A percentile compares a stretch with the other conserved stretches of the same genome.
phyloP scores from a whole-genome alignment of 2,797 vertebrate genomes.

The Syncerus caffer region DNA sequence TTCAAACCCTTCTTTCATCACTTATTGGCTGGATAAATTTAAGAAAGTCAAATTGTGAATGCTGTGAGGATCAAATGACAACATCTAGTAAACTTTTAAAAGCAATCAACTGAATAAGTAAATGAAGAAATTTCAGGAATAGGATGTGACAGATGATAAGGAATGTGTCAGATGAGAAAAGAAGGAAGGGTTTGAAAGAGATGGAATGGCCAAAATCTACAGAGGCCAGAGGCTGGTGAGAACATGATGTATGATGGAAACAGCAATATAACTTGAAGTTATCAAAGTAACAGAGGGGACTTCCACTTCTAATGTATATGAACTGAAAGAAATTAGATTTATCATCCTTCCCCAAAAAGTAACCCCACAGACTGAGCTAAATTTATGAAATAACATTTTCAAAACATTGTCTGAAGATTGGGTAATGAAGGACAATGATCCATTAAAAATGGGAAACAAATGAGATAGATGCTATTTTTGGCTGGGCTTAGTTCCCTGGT shows the following conservation, averaged over 20 bases:
- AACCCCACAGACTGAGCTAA: background rate
- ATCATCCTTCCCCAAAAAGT: background rate
- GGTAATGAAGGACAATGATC: background rate
- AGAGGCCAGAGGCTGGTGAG: background rate
- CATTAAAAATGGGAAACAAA: background rate
- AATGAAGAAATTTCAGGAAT: background rate
- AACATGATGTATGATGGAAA: background rate
- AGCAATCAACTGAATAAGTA: background rate
- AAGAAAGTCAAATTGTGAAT: background rate
- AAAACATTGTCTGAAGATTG: background rate
- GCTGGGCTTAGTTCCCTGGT: background rate
- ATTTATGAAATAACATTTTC: background rate
- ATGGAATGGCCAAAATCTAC: background rate
- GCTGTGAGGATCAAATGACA: background rate
- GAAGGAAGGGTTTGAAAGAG: background rate
- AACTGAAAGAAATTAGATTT: background rate
- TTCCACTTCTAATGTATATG: background rate
- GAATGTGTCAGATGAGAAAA: background rate
- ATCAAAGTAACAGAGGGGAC: background rate
- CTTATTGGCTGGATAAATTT: background rate
- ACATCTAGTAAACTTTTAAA: background rate
- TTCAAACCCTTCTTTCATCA: background rate
- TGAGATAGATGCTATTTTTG: background rate
- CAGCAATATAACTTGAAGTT: background rate
- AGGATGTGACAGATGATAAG: background rate